phyloP scores from a whole-genome alignment of 2,113 vertebrate species.

The Chiloscyllium plagiosum region DNA sequence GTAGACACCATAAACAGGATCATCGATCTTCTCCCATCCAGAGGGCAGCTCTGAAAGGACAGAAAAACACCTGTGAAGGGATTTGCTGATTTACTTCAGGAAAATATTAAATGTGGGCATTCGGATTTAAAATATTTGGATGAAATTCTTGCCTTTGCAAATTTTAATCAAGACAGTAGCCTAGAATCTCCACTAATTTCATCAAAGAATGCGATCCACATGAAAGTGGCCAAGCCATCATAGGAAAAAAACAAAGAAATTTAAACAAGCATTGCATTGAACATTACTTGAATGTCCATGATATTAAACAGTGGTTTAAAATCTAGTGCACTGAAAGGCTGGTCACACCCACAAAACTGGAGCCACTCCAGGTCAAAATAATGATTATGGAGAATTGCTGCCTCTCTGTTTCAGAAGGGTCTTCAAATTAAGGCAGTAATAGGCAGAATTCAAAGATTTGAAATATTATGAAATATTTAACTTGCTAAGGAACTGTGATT shows the following conservation, averaged over 20 bases:
- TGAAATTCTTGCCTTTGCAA: not conserved
- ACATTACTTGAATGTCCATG: not conserved
- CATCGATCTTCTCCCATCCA: conserved; percentile 98
- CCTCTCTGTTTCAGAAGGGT: not conserved
- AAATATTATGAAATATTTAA: not conserved
- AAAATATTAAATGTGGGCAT: not conserved
- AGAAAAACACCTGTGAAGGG: conserved; percentile 41
- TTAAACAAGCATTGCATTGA: not conserved
- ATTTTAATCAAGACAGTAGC: not conserved
- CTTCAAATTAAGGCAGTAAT: not conserved
- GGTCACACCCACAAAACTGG: not conserved
- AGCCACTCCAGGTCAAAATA: not conserved
- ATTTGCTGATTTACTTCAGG: not conserved
- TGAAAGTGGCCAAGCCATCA: not conserved
- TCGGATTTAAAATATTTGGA: not conserved
- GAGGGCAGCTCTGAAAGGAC: conserved; percentile 81
- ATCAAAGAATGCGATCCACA: not conserved
- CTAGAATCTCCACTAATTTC: not conserved
- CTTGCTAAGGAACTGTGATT: not conserved
- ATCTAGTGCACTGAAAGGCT: not conserved
- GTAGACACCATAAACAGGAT: conserved; percentile 98
- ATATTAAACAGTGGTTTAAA: not conserved
- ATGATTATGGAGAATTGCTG: no score
- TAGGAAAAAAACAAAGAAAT: not conserved
- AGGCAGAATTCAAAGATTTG: not conserved